Evolutionary conservation across 1,140 invertebrate genomes (phyloP), one percentile per base, ranked within the genome.

Genomic region (Leguminivora glycinivorella): DNA sequence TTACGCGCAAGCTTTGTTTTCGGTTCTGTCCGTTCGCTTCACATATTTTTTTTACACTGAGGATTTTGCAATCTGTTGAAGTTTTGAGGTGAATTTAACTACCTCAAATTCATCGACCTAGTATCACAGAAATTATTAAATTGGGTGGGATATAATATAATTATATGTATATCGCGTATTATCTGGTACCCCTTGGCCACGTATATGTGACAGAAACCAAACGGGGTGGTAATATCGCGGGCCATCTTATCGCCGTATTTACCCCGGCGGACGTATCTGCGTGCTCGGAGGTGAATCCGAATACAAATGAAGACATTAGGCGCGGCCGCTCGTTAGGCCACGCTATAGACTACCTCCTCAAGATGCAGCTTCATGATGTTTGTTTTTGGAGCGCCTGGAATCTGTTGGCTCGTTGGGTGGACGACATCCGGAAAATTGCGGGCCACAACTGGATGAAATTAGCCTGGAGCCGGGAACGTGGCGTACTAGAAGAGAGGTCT

Each of bases 251-350:
- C 58, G 25, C 14, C 58, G 58, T n/a, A 29, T 17, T 17, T 63
- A 5, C 7, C 26, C 58, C n/a, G n/a, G n/a, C 40, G 6, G 25
- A 34, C 76, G 68, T 79, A 80, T 83, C 79, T 81, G 76, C 80
- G 80, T 52, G 47, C 47, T 52, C 47, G 47, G 80, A 83, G 80
- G 81, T 80, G 82, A 85, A 88, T 88, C 84, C 82, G 85, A 88
- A 88, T 86, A 83, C 83, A 85, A 86, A 88, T 88, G 82, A 85
- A 86, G 79, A 86, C 81, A 88, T 88, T 88, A 88, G 79, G 40
- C 14, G 47, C 17, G 60, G 67, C 71, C 71, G 75, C 72, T 79
- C 79, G 75, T 82, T 82, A 81, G 70, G 47, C 71, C 12, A 12
- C 38, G 66, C 22, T 9, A 38, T 75, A 22, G 47, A 52, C 7